Base-by-base conservation (phyloP, 2,888 invertebrate genomes). In the Alviniconcha strummeri region DNA sequence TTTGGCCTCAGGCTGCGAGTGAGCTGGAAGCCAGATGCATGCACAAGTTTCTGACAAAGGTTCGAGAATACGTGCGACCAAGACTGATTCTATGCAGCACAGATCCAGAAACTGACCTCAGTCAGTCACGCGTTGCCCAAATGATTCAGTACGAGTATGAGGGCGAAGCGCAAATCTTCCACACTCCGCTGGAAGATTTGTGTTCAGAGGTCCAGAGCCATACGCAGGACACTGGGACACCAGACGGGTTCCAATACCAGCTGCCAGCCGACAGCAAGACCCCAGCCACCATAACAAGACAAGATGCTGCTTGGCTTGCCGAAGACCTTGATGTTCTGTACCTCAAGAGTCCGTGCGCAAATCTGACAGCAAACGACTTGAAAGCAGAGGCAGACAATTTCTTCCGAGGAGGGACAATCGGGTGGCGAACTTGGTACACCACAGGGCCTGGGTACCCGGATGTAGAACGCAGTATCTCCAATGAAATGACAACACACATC, bases 381-480 rank as follows among this genome's bases (percentile, higher is more conserved):
- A 19, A 84, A 56, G 83, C 86, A 67, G 88, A 89, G 71, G 85
- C 83, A 8, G 88, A 89, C 11, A 85, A 80, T 11, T 90, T 90
- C 77, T 87, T 85, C 55, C 85, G 86, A 52, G 90, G 90, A 5
- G 89, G 89, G 0, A 87, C 87, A 6, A 56, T 89, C 13, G 82
- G 87, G 19, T 90, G 90, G 90, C 64, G 74, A 52, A 85, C 86
- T 64, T 86, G 88, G 86, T 89, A 90, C 77, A 85, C 72, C 55
- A 71, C 81, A 52, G 82, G 87, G 7, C 17, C 87, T 36, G 84
- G 85, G 11, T 86, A 85, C 72, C 82, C 86, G 15, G 90, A 90
- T 55, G 84, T 86, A 13, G 86, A 88, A 60, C 83, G 90, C 54
- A 86, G 87, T 60, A 78, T 84, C 0, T 83, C 85, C 77, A 80